Conservation (phyloP, 2,113 vertebrate species). For the Opisthocomus hoazin region DNA sequence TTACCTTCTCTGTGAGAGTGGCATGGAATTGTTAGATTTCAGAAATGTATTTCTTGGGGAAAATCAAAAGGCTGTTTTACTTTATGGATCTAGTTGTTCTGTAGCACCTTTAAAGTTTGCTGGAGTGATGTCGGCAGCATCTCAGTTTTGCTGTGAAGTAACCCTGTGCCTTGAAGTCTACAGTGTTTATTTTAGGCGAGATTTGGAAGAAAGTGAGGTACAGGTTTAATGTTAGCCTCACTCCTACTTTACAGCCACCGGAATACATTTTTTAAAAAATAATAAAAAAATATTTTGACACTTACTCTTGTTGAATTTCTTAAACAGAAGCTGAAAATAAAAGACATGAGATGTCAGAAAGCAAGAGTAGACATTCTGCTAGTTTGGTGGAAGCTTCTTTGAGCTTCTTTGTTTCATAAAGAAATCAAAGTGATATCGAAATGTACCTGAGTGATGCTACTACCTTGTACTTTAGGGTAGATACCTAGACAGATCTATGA, state of each 20-base stretch:
- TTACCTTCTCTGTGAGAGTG: neutral
- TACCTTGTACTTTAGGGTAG: neutral
- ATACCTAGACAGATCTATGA: neutral
- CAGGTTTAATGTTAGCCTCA: neutral
- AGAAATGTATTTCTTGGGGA: neutral
- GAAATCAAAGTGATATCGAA: neutral
- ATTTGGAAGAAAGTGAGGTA: neutral
- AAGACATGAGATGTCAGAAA: neutral
- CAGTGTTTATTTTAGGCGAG: neutral
- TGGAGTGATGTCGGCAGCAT: neutral
- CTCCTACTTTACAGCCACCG: neutral
- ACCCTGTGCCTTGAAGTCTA: neutral
- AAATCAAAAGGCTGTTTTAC: neutral
- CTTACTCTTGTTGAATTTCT: neutral
- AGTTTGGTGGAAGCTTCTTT: neutral
- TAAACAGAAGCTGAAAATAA: neutral
- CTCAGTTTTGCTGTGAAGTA: neutral
- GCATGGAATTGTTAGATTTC: conserved; percentile 5
- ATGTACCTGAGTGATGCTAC: neutral
- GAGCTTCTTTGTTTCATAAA: neutral
- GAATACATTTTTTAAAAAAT: neutral
- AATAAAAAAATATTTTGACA: neutral
- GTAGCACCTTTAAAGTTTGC: neutral
- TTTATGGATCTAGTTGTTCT: neutral
- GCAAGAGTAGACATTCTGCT: neutral